Evolutionary conservation across 2,113 vertebrate species (phyloP).

Genomic region (Ciconia boyciana): DNA sequence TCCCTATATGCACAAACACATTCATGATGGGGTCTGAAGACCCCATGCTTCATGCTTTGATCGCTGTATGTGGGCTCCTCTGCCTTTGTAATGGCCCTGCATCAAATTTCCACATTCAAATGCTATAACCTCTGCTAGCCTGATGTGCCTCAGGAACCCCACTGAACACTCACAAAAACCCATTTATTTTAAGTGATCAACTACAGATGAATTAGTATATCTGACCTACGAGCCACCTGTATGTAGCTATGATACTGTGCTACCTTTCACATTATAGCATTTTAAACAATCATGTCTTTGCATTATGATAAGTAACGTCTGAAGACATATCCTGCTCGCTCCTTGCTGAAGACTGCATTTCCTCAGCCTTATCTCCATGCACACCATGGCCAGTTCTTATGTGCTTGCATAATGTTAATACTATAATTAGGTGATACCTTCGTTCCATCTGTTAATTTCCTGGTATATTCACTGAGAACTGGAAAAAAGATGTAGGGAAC

Average conservation of each 20-base stretch:
- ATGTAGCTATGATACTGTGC: too few species aligned
- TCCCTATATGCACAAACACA: too few species aligned
- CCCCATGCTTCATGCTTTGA: not conserved
- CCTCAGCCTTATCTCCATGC: not conserved
- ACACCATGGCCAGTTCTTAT: not conserved
- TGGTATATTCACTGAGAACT: not conserved
- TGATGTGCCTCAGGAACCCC: not conserved
- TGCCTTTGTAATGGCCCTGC: not conserved
- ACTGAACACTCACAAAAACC: rapidly evolving
- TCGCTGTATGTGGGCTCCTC: not conserved
- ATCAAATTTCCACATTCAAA: not conserved
- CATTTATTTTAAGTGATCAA: not conserved
- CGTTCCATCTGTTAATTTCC: not conserved
- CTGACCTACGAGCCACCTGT: not conserved
- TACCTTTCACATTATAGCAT: rapidly evolving
- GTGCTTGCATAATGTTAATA: not conserved
- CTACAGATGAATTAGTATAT: not conserved
- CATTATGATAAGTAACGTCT: not conserved
- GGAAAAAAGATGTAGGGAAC: not conserved
- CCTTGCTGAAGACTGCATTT: too few species aligned
- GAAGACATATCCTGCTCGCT: not conserved
- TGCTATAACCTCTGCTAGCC: too few species aligned
- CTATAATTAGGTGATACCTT: not conserved
- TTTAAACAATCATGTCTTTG: rapidly evolving
- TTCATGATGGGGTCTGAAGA: rapidly evolving